A percentile compares a stretch with the other conserved stretches of the same genome.
Evolutionary conservation across 2,888 invertebrate species (phyloP).

Genomic region (Aromia moschata): DNA sequence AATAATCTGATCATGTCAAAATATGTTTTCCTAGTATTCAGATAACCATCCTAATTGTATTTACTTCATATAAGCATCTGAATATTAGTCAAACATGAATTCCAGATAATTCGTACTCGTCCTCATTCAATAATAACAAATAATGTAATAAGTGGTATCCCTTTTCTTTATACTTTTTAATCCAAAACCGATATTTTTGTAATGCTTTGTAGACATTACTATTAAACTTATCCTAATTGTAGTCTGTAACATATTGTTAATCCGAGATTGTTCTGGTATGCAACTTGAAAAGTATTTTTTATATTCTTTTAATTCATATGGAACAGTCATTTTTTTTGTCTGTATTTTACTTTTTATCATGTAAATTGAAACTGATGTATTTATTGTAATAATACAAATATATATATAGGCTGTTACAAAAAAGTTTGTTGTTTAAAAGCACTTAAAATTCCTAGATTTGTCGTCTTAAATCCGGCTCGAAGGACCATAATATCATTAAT

Average conservation of each 20-base stretch:
- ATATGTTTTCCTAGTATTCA: too few relatives aligned
- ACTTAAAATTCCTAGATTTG: too few relatives aligned
- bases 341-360: conserved; percentile 9
- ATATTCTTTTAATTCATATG: conserved; percentile 10
- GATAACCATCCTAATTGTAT: too few relatives aligned
- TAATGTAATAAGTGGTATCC: background rate
- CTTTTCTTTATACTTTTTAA: background rate
- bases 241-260: conserved; percentile 5
- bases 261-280: conserved; percentile 1
- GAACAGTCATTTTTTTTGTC: conserved; percentile 1
- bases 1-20: too few relatives aligned
- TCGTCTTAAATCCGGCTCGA: too few relatives aligned
- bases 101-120: too few relatives aligned
- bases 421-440: too few relatives aligned
- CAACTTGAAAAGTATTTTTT: background rate
- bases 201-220: background rate
- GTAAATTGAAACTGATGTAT: conserved; percentile 13
- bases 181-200: conserved; percentile 4
- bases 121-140: background rate
- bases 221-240: background rate
- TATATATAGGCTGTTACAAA: conserved; percentile 18
- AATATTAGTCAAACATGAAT: too few relatives aligned
- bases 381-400: conserved; percentile 17
- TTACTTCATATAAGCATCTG: too few relatives aligned
- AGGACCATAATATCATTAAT: too few relatives aligned